These are phyloP conservation scores for Notiomystis cincta DNA, from an alignment of 2,113 vertebrate genomes.

Conservation along the genomic window DNA sequence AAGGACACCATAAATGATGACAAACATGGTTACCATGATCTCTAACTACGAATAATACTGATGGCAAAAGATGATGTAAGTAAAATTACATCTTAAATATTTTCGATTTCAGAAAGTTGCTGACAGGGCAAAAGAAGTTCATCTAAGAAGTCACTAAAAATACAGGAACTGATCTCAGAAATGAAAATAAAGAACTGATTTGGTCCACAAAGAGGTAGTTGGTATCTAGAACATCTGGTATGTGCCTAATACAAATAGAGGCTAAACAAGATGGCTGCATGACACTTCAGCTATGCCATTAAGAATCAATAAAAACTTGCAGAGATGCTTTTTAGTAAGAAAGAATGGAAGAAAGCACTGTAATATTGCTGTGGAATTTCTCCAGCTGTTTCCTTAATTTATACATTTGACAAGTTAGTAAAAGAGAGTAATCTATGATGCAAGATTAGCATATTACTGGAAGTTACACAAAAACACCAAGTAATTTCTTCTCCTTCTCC, in stretches of 20 bases:
- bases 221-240: background rate
- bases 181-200: background rate
- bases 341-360: background rate
- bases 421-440: background rate
- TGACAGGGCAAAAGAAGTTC: background rate
- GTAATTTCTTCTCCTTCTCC: background rate
- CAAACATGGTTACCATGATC: background rate
- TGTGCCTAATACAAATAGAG: background rate
- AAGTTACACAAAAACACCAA: background rate
- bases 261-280: background rate
- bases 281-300: background rate
- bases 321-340: background rate
- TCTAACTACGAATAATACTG: background rate
- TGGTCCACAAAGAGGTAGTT: background rate
- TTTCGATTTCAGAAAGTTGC: background rate
- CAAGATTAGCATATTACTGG: background rate
- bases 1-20: background rate
- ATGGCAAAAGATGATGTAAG: background rate
- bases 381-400: background rate
- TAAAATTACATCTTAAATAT: background rate
- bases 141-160: background rate
- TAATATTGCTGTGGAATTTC: background rate
- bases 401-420: background rate
- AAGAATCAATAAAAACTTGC: background rate
- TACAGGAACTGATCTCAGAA: background rate